Conservation (phyloP, 2,888 invertebrate species). For the Pomacea canaliculata region DNA sequence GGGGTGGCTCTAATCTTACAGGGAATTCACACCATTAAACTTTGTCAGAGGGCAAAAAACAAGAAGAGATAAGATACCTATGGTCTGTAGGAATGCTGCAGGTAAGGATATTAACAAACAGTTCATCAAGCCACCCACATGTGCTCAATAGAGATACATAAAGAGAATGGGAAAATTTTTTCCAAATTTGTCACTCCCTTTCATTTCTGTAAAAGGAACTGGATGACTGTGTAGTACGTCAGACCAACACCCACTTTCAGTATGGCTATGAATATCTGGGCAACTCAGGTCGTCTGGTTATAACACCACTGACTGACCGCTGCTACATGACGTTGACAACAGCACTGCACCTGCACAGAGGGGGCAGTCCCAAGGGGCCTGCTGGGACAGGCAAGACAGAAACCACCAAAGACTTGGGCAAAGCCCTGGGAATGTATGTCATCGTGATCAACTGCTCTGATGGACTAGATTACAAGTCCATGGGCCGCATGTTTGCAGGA, state of each 20-base stretch:
- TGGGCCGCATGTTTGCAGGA: constrained; percentile 88
- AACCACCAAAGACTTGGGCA: constrained; percentile 90
- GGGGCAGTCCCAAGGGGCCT: constrained; percentile 91
- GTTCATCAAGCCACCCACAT: no score
- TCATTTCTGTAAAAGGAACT: constrained; percentile 63
- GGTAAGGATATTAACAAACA: no score
- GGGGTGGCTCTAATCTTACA: background rate
- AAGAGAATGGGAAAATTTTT: no score
- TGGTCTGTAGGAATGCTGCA: no score
- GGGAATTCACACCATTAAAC: no score
- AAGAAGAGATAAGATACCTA: no score
- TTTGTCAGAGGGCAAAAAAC: no score
- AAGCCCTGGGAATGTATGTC: constrained; percentile 89
- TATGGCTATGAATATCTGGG: constrained; percentile 93
- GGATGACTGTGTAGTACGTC: constrained; percentile 84
- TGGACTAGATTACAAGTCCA: constrained; percentile 89
- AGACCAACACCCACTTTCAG: constrained; percentile 81
- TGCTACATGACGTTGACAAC: constrained; percentile 93
- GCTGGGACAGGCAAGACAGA: constrained; percentile 92
- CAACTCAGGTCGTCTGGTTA: constrained; percentile 88
- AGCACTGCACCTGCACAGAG: constrained; percentile 86
- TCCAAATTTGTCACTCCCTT: background rate
- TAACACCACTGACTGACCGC: constrained; percentile 90
- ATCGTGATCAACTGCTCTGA: constrained; percentile 95
- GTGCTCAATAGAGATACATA: no score